Percentiles rank a stretch among this genome's conserved stretches.
Evolutionary conservation across 2,113 vertebrate species (phyloP).

Genomic region (Callaeas wilsoni): DNA sequence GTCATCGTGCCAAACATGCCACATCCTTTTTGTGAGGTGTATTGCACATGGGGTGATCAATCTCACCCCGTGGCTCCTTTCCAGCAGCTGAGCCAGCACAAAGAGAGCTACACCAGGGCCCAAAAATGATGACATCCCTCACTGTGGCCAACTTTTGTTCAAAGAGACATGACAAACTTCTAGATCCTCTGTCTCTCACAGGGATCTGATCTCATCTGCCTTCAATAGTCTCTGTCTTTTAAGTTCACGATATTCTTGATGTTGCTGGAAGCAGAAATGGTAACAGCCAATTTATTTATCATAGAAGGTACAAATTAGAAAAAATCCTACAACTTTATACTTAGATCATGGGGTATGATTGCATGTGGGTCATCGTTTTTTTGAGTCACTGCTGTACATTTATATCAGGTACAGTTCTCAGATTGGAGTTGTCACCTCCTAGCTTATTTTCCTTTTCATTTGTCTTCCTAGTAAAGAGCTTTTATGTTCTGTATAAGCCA

Average conservation of each 20-base stretch:
- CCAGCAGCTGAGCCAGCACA: slow-evolving; percentile 50
- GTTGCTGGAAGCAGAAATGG: not conserved
- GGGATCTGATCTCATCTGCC: not conserved
- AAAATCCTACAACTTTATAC: not conserved
- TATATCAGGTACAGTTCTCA: not conserved
- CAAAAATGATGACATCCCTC: not conserved
- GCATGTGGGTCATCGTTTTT: not conserved
- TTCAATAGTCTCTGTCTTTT: not conserved
- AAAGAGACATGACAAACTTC: not conserved
- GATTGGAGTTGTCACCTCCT: not conserved
- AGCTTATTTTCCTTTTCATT: not conserved
- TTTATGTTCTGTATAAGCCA: not conserved
- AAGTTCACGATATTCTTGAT: not conserved
- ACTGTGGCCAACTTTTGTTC: not conserved
- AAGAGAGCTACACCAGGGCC: not conserved
- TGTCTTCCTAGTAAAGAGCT: not conserved
- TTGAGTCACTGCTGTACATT: not conserved
- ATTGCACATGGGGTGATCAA: not conserved
- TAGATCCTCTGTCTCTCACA: not conserved
- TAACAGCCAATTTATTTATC: not conserved
- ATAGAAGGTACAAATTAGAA: not conserved
- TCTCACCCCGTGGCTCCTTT: not conserved
- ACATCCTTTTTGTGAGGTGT: not conserved
- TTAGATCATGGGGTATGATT: not conserved
- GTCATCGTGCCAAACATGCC: not conserved